These are phyloP conservation scores for Menidia menidia DNA, from an alignment of 2,797 vertebrate genomes.

Conservation along the genomic window DNA sequence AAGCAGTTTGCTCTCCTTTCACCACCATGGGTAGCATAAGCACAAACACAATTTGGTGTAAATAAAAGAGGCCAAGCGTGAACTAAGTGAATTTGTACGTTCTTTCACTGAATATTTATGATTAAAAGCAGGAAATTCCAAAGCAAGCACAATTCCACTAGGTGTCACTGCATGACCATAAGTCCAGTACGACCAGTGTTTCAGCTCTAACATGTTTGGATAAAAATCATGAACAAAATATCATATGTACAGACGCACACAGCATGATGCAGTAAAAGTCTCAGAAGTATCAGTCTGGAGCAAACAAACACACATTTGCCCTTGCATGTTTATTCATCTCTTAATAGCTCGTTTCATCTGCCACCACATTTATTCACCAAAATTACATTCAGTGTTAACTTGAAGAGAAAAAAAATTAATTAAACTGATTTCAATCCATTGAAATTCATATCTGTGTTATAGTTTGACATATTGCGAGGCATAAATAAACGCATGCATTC, in stretches of 20 bases:
- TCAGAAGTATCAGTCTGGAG: slow-evolving; percentile 10
- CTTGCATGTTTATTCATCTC: slow-evolving; percentile 17
- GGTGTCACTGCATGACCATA: slow-evolving; percentile 61
- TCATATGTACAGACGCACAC: slow-evolving; percentile 11
- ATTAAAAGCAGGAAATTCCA: background rate
- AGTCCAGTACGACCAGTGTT: background rate
- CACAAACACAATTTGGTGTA: background rate
- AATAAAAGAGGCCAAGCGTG: background rate
- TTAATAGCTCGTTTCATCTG: slow-evolving; percentile 12
- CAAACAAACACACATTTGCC: background rate
- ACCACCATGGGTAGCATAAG: background rate
- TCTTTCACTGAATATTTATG: background rate
- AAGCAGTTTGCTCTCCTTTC: background rate
- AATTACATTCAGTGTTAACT: background rate
- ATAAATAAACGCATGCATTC: slow-evolving; percentile 2
- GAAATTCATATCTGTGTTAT: background rate
- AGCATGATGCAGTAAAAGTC: slow-evolving; percentile 25
- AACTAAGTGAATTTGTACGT: background rate
- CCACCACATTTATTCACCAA: slow-evolving; percentile 8
- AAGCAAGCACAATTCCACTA: slow-evolving; percentile 45
- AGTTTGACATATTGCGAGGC: background rate
- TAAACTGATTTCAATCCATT: background rate
- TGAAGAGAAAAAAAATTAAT: background rate
- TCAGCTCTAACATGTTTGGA: background rate
- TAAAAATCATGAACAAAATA: slow-evolving; percentile 2